These are phyloP conservation scores for Antechinus flavipes DNA, from an alignment of 2,113 vertebrate species.

Conservation along the genomic window DNA sequence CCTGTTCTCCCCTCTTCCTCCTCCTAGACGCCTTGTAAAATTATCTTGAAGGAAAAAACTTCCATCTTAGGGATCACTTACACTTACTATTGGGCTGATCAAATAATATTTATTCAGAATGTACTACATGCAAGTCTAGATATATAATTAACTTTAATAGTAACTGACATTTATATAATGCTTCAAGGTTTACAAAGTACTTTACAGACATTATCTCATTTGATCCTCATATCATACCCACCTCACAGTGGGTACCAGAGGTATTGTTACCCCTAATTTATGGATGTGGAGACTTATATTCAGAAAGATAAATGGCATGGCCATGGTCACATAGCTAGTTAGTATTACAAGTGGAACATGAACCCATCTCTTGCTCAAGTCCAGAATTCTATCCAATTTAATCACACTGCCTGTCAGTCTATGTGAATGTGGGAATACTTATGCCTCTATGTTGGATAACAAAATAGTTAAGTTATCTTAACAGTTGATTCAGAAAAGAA, in stretches of 20 bases:
- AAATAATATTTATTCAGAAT: conserved; percentile 26
- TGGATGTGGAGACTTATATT: neutral
- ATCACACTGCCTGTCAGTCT: neutral
- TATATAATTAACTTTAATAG: neutral
- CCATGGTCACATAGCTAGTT: neutral
- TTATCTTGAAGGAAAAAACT: conserved; percentile 27
- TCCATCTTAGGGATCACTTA: neutral
- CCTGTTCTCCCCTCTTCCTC: conserved; percentile 8
- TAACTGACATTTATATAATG: neutral
- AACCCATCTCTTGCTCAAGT: neutral
- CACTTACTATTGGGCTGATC: conserved; percentile 28
- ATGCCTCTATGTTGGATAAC: neutral
- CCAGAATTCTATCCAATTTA: neutral
- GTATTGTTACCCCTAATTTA: neutral
- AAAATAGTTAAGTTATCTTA: conserved; percentile 16
- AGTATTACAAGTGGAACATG: neutral
- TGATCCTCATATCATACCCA: neutral
- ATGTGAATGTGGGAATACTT: neutral
- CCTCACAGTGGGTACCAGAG: neutral
- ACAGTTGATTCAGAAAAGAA: neutral
- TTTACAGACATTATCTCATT: conserved; percentile 7
- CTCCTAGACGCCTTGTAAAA: neutral
- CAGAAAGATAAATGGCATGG: neutral
- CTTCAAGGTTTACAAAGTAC: neutral
- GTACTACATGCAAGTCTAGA: neutral